A percentile compares a stretch with the other conserved stretches of the same genome.
These are phyloP conservation scores for Zaprionus obscuricornis DNA, from an alignment of 2,888 invertebrate genomes.

Conservation along the genomic window DNA sequence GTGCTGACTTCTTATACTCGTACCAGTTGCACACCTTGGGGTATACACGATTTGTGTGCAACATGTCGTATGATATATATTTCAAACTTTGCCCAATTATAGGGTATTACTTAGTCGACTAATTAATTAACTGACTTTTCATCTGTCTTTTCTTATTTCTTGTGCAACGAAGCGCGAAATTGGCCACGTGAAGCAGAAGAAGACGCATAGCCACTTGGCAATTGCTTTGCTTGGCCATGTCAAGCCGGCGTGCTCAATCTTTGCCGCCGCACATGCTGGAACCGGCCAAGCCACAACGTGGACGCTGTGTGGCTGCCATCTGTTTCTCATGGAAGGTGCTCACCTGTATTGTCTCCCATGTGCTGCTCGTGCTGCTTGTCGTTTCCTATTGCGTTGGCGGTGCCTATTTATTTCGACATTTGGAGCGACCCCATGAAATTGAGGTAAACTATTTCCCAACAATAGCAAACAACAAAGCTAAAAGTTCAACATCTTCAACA, in stretches of 20 bases:
- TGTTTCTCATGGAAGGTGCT: slow-evolving; percentile 89
- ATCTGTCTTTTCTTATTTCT: slow-evolving; percentile 42
- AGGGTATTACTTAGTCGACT: slow-evolving; percentile 19
- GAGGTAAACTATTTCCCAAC: slow-evolving; percentile 84
- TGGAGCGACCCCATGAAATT: slow-evolving; percentile 90
- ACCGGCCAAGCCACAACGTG: slow-evolving; percentile 75
- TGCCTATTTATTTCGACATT: slow-evolving; percentile 91
- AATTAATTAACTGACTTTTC: not conserved
- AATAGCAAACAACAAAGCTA: not conserved
- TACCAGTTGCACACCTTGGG: not conserved
- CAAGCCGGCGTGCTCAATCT: slow-evolving; percentile 80
- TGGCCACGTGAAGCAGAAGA: slow-evolving; percentile 35
- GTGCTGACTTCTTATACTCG: slow-evolving; percentile 25
- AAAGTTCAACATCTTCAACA: no score
- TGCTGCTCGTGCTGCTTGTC: slow-evolving; percentile 93
- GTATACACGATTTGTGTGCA: not conserved
- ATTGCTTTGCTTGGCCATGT: slow-evolving; percentile 66
- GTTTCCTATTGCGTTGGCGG: slow-evolving; percentile 95
- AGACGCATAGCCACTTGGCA: slow-evolving; percentile 9
- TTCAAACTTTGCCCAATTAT: no score
- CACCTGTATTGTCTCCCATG: slow-evolving; percentile 94
- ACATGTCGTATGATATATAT: no score
- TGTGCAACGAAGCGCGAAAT: slow-evolving; percentile 57
- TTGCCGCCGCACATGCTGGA: slow-evolving; percentile 81
- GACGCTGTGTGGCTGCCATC: slow-evolving; percentile 81